Conservation (phyloP, 2,113 vertebrate genomes). For the Pogonocichla stellata region DNA sequence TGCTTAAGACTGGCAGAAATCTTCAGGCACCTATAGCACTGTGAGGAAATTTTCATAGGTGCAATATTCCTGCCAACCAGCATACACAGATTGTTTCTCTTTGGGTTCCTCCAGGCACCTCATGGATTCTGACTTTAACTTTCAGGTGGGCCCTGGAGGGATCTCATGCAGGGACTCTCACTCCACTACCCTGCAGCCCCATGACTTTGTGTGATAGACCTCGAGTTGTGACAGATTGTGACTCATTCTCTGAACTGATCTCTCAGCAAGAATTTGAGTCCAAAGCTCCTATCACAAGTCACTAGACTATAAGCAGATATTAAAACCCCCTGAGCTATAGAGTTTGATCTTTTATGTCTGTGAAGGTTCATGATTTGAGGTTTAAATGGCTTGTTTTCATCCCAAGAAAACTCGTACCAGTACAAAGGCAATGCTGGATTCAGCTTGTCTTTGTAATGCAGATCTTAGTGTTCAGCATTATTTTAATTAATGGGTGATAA, state of each 20-base stretch:
- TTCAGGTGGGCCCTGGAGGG: background rate
- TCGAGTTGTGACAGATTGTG: background rate
- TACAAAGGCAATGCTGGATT: background rate
- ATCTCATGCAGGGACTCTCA: background rate
- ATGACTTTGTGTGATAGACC: background rate
- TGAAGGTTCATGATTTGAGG: background rate
- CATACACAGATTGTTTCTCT: background rate
- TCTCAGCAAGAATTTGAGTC: background rate
- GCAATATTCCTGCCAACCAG: background rate
- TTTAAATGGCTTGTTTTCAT: background rate
- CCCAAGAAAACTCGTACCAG: background rate
- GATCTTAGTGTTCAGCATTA: background rate
- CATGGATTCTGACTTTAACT: background rate
- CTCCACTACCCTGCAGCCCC: background rate
- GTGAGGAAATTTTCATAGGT: background rate
- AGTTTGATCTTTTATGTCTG: background rate
- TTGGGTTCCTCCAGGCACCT: background rate
- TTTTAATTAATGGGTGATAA: background rate
- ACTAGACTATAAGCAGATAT: background rate
- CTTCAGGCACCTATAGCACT: background rate
- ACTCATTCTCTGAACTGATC: background rate
- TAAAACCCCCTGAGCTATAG: background rate
- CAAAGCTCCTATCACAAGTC: background rate
- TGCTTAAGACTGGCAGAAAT: background rate
- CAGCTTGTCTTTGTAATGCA: background rate